Percentiles rank a stretch among this genome's conserved stretches.
Conservation (phyloP, 2,888 invertebrate species). For the Conistra vaccinii region DNA sequence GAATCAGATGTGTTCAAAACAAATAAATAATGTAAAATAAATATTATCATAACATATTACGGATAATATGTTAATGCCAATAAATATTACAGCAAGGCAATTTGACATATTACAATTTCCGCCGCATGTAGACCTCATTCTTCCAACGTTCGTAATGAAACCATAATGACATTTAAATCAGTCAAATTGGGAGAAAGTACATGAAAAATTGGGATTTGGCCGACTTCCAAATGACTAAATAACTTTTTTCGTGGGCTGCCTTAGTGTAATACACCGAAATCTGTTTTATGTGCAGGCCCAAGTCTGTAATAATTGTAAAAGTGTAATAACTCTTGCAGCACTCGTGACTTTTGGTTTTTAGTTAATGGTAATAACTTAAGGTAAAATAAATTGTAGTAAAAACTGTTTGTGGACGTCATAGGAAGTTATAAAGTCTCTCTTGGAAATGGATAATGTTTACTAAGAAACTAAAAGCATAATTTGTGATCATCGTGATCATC, state of each 20-base stretch:
- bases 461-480: constrained; percentile 18
- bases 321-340: constrained; percentile 38
- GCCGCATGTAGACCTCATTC: constrained; percentile 24
- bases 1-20: not conserved
- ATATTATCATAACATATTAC: constrained; percentile 26
- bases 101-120: constrained; percentile 47
- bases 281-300: constrained; percentile 27
- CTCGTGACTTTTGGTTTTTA: constrained; percentile 4
- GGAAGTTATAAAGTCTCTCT: constrained; percentile 17
- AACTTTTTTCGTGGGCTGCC: constrained; percentile 44
- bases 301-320: constrained; percentile 30
- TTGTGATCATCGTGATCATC: constrained; percentile 9
- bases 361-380: not conserved
- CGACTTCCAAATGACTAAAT: constrained; percentile 57
- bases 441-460: constrained; percentile 7
- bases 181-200: constrained; percentile 52
- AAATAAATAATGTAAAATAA: constrained; percentile 49
- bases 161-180: constrained; percentile 61
- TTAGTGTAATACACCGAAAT: constrained; percentile 47
- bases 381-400: constrained; percentile 21
- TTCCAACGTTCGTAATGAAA: constrained; percentile 45
- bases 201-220: constrained; percentile 63
- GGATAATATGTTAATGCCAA: constrained; percentile 62
- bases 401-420: constrained; percentile 1
- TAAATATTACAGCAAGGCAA: constrained; percentile 51